Base-by-base conservation (phyloP, 2,797 vertebrate species). In the Echiichthys vipera region DNA sequence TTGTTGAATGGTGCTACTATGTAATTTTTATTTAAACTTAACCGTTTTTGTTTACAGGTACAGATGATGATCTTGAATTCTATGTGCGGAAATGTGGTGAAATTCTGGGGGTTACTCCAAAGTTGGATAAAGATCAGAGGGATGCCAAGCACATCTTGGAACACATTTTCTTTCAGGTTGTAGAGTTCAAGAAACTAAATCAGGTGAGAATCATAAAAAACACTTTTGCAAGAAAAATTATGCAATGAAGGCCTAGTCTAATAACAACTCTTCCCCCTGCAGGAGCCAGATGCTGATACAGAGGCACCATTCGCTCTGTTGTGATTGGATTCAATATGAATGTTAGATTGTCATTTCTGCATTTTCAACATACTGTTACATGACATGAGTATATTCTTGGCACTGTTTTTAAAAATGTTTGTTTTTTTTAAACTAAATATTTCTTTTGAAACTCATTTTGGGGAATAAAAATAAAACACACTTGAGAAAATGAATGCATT, bases 171-270 rank as follows among this genome's bases (percentile, higher is more conserved):
- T 98, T 98, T 86, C 97, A 98, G 85, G 96, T 99, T 72, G 97
- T 98, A 8, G 97, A 98, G 88, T 99, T 99, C 88, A 99, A 98
- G 94, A 99, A 99, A 73, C 85, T 97, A 57, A 99, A 99, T 91
- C 97, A 98, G 96, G 98, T 98, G 87, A 88, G 86, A 12, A 7
- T 4, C 0, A 0, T 34, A n/a, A n/a, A n/a, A n/a, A n/a, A n/a
- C n/a, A n/a, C n/a, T n/a, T n/a, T n/a, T n/a, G n/a, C n/a, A n/a
- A n/a, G n/a, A n/a, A n/a, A n/a, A 0, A 45, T 18, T 15, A 37
- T 20, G 3, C 18, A 25, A n/a, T 20, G 0, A 20, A 56, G 5
- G 15, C 22, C 0, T 17, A 2, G 0, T 53, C 37, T 77, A n/a
- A n/a, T n/a, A 11, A 10, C 0, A 0, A 9, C 27, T 47, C 20